Evolutionary conservation across 2,888 invertebrate genomes (phyloP).

Genomic region (Stenoptilia bipunctidactyla): DNA sequence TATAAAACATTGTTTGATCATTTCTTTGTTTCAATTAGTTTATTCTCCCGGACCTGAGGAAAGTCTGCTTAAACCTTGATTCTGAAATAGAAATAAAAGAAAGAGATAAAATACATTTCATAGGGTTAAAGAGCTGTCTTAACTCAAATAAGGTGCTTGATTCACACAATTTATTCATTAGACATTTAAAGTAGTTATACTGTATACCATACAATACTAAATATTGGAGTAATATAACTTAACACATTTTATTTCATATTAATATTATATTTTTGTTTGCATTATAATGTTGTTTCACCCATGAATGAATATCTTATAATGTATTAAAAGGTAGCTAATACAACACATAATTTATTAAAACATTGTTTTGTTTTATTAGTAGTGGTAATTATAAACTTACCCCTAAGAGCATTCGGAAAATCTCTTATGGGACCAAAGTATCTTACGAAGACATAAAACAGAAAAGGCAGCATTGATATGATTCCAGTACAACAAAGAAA

Average conservation of each 20-base stretch:
- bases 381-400: conserved; percentile 1
- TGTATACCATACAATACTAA: too few relatives aligned
- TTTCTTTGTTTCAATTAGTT: background rate
- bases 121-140: too few relatives aligned
- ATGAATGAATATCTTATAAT: too few relatives aligned
- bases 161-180: too few relatives aligned
- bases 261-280: too few relatives aligned
- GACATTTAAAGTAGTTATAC: too few relatives aligned
- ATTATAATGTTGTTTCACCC: too few relatives aligned
- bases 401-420: background rate
- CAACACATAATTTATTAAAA: background rate
- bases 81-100: conserved; percentile 35
- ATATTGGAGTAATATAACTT: too few relatives aligned
- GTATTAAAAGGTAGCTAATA: too few relatives aligned
- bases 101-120: background rate
- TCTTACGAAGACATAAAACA: conserved; percentile 71
- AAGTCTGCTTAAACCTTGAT: conserved; percentile 54
- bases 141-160: too few relatives aligned
- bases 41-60: conserved; percentile 30
- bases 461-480: conserved; percentile 61
- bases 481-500: conserved; percentile 66
- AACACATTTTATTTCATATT: too few relatives aligned
- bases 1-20: background rate
- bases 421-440: conserved; percentile 53
- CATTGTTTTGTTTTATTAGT: background rate